Evolutionary conservation across 2,888 invertebrate species (phyloP), one percentile per base, ranked within the genome.

Genomic region (Bellardia bayeri): DNA sequence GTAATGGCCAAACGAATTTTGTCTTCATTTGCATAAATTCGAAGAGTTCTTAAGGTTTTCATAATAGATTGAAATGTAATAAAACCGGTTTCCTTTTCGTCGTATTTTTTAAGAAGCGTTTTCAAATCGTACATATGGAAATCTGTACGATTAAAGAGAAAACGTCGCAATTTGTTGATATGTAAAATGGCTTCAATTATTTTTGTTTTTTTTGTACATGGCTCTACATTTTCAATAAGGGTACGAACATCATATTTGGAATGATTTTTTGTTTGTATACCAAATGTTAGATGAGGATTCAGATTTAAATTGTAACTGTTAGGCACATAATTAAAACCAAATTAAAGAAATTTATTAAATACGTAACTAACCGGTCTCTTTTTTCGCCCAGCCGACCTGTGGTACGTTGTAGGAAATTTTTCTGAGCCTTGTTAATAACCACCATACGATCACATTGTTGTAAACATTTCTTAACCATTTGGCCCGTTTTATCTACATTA

Each of bases 401-500:
- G 11, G 90, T 91, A 42, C 90, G 91, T 54, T 91, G 88, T 23
- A 90, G 88, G 51, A 89, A 92, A 5, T 90, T 89, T 79, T 90
- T 89, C 16, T 92, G 92, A 14, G 89, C 85, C 69, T 91, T 91
- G 51, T 90, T 91, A 5, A 93, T 89, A 3, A 92, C 88, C 14
- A 91, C 82, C 9, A 89, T 82, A 1, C 89, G 89, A 13, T 90
- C 90, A 3, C 91, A 90, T 30, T 90, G 89, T 42, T 89, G 87
- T 78, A 93, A 58, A 63, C 91, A 90, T 4, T 84, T 86, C 54
- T 90, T 91, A 0, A 91, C 90, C 64, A 81, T 87, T 4, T 88
- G 83, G 0, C 93, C 93, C 1, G 89, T 88, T 0, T 66, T 64
- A 42, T 91, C 92, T 0, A 66, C 87, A 3, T 85, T 68, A 3